Evolutionary conservation across 2,797 vertebrate genomes (phyloP), one percentile per base, ranked within the genome.

Genomic region (Peromyscus melanophrys): DNA sequence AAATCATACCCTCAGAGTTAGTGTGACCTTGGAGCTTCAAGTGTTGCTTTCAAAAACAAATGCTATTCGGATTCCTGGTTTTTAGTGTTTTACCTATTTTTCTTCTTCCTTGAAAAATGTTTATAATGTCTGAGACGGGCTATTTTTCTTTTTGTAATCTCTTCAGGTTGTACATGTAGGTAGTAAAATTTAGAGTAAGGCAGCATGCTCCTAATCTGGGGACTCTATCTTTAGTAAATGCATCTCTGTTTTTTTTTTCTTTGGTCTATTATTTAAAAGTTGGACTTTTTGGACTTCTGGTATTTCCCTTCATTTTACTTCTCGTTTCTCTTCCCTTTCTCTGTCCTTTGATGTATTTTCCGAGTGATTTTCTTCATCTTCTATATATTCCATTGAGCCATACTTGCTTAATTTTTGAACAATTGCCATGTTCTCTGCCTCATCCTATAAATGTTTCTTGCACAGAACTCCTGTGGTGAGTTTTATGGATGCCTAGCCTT

Each of bases 1-100:
- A 90, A 78, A 52, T 0, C 0, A 84, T 23, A 57, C 43, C 27
- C 71, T 82, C 40, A 73, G 69, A 88, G 63, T 78, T 80, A 59
- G 4, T 31, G 52, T 77, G 75, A 29, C 59, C 23, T 82, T 81
- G 43, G n/a, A 87, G 82, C 11, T 67, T 89, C 17, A 84, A 59
- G 67, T 87, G 81, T 65, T 87, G 27, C 61, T 67, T 21, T 75
- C 67, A 73, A 84, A 75, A 78, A 23, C 29, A 83, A 90, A 14
- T 23, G 46, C 19, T 78, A 55, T 80, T 94, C n/a, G 27, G 46
- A 91, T 84, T 94, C 40, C 65, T 75, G 11, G 31, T 71, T 94
- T 49, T 55, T 89, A 43, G 25, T 55, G 65, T 90, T 87, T 92
- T 46, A 82, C 19, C 7, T 37, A 71, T 7, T 71, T 21, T 37